Evolutionary conservation across 2,113 vertebrate species (phyloP), one percentile per base, ranked within the genome.

Genomic region (Callithrix jacchus): DNA sequence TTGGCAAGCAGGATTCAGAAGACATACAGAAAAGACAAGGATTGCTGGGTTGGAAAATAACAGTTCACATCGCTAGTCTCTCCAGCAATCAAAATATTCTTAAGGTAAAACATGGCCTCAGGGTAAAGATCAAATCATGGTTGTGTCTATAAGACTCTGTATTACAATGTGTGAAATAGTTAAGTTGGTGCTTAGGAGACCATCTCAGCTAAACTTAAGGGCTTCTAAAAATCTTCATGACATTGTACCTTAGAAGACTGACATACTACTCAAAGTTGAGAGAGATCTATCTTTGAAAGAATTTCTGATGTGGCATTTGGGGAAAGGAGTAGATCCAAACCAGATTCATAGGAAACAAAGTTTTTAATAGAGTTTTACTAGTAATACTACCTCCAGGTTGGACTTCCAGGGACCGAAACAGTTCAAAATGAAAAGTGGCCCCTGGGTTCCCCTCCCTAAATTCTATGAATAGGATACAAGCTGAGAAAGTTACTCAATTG

Each of bases 381-480:
- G 49, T 77, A 37, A 92, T 95, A 92, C 68, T 84, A 94, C 70
- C 76, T 96, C 81, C 16, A 40, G 6, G 25, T 77, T 93, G 87
- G 32, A 40, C 52, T 91, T 93, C 77, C 91, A 84, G 82, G 35
- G 17, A 92, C 70, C 52, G 64, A 89, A 96, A 74, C 27, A 91
- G 61, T 87, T 93, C 17, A 92, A 84, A 96, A 61, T 93, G 84
- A 93, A 97, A 94, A 89, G 27, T 87, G n/a, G 40, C 56, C 32
- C 87, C 61, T 94, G 87, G 87, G 89, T 35, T 91, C 30, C 14
- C 25, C n/a, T 90, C n/a, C 58, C 80, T 93, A 92, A 88, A 56
- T 74, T 93, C 77, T 92, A 9, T 93, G 89, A 87, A 86, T 37
- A 81, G 54, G 49, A 94, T 82, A 27, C 49, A 87, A 95, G 32